phyloP scores from a whole-genome alignment of 2,113 vertebrate genomes.

The Pseudonaja textilis region DNA sequence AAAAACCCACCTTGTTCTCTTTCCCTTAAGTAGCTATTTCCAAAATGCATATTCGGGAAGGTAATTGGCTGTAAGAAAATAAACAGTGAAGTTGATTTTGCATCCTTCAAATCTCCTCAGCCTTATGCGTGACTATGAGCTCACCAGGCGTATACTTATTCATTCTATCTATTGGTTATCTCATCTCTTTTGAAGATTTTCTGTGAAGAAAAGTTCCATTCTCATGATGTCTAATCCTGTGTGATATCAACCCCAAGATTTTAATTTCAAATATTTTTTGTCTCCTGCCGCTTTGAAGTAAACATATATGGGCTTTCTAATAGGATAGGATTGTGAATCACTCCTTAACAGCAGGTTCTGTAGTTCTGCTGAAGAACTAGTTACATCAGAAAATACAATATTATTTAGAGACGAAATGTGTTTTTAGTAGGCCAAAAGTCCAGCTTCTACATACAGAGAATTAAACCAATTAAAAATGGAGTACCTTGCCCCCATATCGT shows the following conservation, averaged over 20 bases:
- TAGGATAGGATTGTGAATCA: not conserved
- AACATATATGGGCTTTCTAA: not conserved
- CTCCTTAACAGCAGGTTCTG: not conserved
- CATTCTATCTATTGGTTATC: not conserved
- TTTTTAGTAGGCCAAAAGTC: not conserved
- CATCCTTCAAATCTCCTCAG: not conserved
- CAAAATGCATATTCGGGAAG: not conserved
- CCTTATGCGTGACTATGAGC: not conserved
- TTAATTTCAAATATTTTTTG: not conserved
- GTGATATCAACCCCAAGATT: not conserved
- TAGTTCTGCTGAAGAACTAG: not conserved
- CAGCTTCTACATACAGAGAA: not conserved
- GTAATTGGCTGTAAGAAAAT: not conserved
- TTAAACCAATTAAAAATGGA: not conserved
- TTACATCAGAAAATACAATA: not conserved
- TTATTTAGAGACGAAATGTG: not conserved
- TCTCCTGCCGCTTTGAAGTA: not conserved
- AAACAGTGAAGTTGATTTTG: not conserved
- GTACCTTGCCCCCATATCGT: not conserved
- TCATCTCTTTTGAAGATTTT: not conserved
- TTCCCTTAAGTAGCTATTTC: not conserved
- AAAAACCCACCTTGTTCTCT: not conserved
- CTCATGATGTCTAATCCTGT: not conserved
- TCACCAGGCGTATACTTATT: not conserved
- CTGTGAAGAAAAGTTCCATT: not conserved